Percentiles rank a stretch among this genome's conserved stretches.
Conservation (phyloP, 2,888 invertebrate species). For the Cosmia pyralina region DNA sequence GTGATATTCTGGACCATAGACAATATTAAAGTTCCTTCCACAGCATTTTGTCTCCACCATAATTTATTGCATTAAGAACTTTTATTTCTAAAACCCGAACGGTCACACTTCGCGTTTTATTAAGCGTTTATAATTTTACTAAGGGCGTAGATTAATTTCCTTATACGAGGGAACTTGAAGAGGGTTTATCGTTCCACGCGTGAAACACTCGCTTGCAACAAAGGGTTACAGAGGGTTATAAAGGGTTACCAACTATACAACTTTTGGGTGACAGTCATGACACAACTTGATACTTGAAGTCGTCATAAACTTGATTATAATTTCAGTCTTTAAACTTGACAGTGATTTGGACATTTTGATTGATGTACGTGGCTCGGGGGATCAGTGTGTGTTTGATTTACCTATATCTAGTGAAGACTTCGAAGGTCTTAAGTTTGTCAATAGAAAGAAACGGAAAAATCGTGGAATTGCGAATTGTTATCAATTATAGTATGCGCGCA, state of each 20-base stretch:
- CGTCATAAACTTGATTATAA: conserved; percentile 50
- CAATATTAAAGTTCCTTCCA: conserved; percentile 1
- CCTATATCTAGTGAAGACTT: not conserved
- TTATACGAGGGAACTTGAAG: conserved; percentile 57
- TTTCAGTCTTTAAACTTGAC: conserved; percentile 45
- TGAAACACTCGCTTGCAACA: conserved; percentile 46
- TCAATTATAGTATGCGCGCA: no score
- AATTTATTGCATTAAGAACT: conserved; percentile 26
- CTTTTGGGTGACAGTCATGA: conserved; percentile 51
- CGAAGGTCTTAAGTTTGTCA: not conserved
- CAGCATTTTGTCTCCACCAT: conserved; percentile 5
- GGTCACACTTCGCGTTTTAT: conserved; percentile 49
- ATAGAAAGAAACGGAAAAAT: not conserved
- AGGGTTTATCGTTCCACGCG: conserved; percentile 56
- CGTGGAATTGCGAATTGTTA: not conserved
- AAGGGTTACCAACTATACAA: conserved; percentile 50
- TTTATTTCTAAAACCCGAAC: conserved; percentile 33
- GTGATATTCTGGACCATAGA: no score
- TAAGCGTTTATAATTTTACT: conserved; percentile 58
- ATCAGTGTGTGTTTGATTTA: not conserved
- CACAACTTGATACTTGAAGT: conserved; percentile 53
- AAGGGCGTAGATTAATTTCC: conserved; percentile 58
- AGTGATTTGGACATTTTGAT: conserved; percentile 37
- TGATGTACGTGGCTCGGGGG: conserved; percentile 17
- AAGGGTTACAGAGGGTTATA: conserved; percentile 52